Conservation (phyloP, 2,113 vertebrate genomes). For the Canis aureus region DNA sequence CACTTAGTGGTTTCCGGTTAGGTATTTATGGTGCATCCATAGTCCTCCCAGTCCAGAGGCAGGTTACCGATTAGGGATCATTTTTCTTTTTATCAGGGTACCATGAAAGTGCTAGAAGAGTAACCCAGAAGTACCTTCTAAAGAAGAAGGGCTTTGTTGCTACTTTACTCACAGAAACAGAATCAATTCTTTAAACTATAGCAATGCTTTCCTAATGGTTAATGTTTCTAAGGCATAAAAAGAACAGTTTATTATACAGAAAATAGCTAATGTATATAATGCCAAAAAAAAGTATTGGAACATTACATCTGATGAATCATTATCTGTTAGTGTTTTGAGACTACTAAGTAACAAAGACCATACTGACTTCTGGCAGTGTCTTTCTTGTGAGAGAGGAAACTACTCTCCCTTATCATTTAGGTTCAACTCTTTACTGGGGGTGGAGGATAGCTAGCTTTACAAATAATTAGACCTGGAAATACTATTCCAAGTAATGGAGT, state of each 20-base stretch:
- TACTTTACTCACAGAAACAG: neutral
- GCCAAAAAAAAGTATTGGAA: neutral
- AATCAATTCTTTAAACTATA: neutral
- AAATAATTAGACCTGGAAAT: neutral
- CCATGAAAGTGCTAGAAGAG: neutral
- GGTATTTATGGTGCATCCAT: no score
- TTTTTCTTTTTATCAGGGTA: neutral
- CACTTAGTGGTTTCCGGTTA: neutral
- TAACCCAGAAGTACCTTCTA: neutral
- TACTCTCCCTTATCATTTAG: slow-evolving; percentile 29
- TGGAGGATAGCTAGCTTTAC: neutral
- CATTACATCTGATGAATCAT: neutral
- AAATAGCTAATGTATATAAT: neutral
- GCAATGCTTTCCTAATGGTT: neutral
- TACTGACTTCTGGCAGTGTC: neutral
- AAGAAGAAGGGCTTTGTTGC: neutral
- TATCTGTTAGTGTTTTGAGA: no score
- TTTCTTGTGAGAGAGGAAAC: neutral
- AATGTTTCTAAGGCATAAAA: slow-evolving; percentile 31
- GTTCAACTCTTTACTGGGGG: neutral
- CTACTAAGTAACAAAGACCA: neutral
- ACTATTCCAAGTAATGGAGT: neutral
- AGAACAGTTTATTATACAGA: neutral
- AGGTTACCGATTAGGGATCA: neutral
- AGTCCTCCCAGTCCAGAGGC: neutral